Conservation (phyloP, 1,140 invertebrate genomes). For the Amyelois transitella region DNA sequence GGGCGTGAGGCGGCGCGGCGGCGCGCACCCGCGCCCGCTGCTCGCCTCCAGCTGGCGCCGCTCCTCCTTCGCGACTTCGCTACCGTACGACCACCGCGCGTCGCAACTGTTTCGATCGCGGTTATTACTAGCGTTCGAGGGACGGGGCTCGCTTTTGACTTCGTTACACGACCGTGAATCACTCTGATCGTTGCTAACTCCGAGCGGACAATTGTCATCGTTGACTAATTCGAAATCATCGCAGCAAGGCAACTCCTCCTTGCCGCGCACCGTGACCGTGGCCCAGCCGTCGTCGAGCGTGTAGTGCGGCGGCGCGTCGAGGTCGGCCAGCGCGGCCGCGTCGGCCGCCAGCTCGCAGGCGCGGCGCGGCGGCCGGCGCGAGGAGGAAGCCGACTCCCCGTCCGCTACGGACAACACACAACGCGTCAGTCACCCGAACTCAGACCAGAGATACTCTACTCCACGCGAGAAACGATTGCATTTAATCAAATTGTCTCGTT, state of each 20-base stretch:
- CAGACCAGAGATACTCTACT: no score
- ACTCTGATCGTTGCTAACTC: no score
- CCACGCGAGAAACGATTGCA: no score
- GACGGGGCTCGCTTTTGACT: not conserved
- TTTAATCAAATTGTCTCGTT: no score
- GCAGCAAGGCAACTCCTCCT: slow-evolving; percentile 79
- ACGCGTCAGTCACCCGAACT: slow-evolving; percentile 4
- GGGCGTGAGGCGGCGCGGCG: slow-evolving; percentile 83
- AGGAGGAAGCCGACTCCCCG: slow-evolving; percentile 46
- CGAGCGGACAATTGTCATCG: no score
- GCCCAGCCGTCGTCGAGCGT: slow-evolving; percentile 20
- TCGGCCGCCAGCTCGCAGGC: slow-evolving; percentile 43
- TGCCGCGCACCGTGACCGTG: slow-evolving; percentile 77
- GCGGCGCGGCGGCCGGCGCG: slow-evolving; percentile 60
- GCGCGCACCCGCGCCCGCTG: slow-evolving; percentile 34
- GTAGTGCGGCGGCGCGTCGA: slow-evolving; percentile 53
- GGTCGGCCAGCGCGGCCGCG: slow-evolving; percentile 54
- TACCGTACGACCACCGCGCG: slow-evolving; percentile 41
- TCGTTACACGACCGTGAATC: no score
- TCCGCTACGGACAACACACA: slow-evolving; percentile 43
- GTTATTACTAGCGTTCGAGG: no score
- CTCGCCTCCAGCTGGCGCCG: slow-evolving; percentile 63
- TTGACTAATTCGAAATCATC: no score
- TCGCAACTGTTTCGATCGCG: no score
- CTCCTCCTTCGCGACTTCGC: slow-evolving; percentile 71